A percentile compares a stretch with the other conserved stretches of the same genome.
These are phyloP conservation scores for Nasonia giraulti DNA, from an alignment of 1,140 invertebrate species.

Conservation along the genomic window DNA sequence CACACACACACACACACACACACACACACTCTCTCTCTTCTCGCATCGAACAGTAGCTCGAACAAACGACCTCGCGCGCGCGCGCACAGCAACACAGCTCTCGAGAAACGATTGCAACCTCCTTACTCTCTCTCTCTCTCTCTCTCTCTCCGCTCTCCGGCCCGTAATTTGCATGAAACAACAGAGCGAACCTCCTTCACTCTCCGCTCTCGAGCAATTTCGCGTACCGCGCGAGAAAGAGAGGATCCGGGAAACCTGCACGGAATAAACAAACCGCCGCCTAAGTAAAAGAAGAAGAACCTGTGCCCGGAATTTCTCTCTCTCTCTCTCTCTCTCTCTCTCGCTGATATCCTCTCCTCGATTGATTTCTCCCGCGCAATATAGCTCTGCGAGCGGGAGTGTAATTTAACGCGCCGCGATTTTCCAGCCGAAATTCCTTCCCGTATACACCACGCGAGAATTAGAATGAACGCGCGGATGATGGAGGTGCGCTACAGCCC, in stretches of 20 bases:
- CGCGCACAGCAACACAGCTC: neutral
- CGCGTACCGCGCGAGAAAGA: neutral
- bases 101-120: neutral
- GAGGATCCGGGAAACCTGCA: neutral
- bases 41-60: neutral
- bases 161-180: conserved; percentile 13
- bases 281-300: conserved; percentile 10
- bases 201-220: neutral
- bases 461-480: neutral
- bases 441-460: neutral
- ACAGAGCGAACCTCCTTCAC: neutral
- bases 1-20: neutral
- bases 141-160: no score
- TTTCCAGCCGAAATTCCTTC: neutral
- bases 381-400: no score
- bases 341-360: no score
- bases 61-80: neutral
- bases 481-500: neutral
- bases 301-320: neutral
- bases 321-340: neutral
- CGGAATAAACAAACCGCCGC: conserved; percentile 1
- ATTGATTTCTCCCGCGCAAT: neutral
- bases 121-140: neutral
- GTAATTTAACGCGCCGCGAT: neutral
- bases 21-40: no score